phyloP scores from a whole-genome alignment of 2,888 invertebrate genomes.

The Rhorus exstirpatorius region DNA sequence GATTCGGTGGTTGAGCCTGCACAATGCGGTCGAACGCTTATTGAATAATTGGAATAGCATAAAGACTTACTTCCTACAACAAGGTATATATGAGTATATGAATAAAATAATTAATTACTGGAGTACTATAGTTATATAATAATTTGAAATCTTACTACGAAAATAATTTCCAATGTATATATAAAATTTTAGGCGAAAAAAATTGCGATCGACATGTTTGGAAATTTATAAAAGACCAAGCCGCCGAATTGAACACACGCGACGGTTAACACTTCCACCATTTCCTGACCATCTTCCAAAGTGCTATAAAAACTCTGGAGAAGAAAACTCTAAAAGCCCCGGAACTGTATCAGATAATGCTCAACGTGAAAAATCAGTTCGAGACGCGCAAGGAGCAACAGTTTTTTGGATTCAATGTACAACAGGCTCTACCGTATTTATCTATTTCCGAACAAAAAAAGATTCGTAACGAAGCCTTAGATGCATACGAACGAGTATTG shows the following conservation, averaged over 20 bases:
- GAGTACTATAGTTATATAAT: no score
- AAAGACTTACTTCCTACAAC: neutral
- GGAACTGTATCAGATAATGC: conserved; percentile 18
- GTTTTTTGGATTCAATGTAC: conserved; percentile 20
- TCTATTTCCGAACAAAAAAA: conserved; percentile 8
- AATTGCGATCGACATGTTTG: conserved; percentile 47
- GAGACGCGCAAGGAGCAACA: conserved; percentile 2
- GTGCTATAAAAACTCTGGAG: conserved; percentile 21
- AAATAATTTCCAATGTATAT: neutral
- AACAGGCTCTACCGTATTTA: conserved; percentile 25
- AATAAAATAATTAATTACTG: conserved; percentile 25
- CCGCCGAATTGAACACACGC: conserved; percentile 33
- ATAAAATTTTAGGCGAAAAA: conserved; percentile 39
- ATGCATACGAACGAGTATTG: conserved; percentile 25
- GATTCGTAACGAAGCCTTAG: conserved; percentile 15
- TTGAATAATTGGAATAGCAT: conserved; percentile 14
- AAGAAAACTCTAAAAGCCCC: conserved; percentile 21
- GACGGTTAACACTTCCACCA: conserved; percentile 40
- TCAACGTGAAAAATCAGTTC: conserved; percentile 24
- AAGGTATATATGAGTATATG: conserved; percentile 12
- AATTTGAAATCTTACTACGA: no score
- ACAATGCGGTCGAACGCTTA: conserved; percentile 22
- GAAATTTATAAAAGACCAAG: conserved; percentile 47
- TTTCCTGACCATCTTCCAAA: conserved; percentile 32
- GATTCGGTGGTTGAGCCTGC: conserved; percentile 28